phyloP scores from a whole-genome alignment of 2,888 invertebrate species.

The Nineta flava region DNA sequence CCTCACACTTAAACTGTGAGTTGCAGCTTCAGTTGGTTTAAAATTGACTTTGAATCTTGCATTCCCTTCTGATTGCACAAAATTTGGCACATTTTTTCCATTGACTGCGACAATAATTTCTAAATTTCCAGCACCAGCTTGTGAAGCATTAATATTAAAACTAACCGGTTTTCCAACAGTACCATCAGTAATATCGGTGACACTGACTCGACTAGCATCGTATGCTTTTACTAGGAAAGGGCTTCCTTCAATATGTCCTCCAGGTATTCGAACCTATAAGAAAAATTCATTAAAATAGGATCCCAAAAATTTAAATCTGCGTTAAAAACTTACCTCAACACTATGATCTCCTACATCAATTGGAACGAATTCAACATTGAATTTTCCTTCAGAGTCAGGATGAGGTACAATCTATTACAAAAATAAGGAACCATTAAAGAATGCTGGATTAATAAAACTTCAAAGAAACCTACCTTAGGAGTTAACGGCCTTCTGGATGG shows the following conservation, averaged over 20 bases:
- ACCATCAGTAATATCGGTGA: slow-evolving; percentile 83
- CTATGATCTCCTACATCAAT: slow-evolving; percentile 88
- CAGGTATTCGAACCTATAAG: slow-evolving; percentile 33
- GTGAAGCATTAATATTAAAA: slow-evolving; percentile 76
- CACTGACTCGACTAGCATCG: slow-evolving; percentile 86
- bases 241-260: slow-evolving; percentile 81
- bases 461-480: slow-evolving; percentile 32
- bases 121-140: slow-evolving; percentile 82
- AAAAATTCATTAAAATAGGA: background rate
- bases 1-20: slow-evolving; percentile 80
- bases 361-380: slow-evolving; percentile 50
- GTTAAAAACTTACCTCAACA: slow-evolving; percentile 47
- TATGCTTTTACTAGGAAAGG: slow-evolving; percentile 94
- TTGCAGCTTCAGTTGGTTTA: slow-evolving; percentile 85
- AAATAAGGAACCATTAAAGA: background rate
- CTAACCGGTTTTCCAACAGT: slow-evolving; percentile 85
- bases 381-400: slow-evolving; percentile 29
- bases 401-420: slow-evolving; percentile 22
- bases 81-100: slow-evolving; percentile 94
- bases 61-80: slow-evolving; percentile 93
- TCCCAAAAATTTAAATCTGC: background rate
- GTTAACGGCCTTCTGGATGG: slow-evolving; percentile 55
- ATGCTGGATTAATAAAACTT: background rate
- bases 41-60: slow-evolving; percentile 90
- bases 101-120: slow-evolving; percentile 96